Evolutionary conservation across 1,140 invertebrate species (phyloP), one percentile per base, ranked within the genome.

Genomic region (Caenorhabditis briggsae): DNA sequence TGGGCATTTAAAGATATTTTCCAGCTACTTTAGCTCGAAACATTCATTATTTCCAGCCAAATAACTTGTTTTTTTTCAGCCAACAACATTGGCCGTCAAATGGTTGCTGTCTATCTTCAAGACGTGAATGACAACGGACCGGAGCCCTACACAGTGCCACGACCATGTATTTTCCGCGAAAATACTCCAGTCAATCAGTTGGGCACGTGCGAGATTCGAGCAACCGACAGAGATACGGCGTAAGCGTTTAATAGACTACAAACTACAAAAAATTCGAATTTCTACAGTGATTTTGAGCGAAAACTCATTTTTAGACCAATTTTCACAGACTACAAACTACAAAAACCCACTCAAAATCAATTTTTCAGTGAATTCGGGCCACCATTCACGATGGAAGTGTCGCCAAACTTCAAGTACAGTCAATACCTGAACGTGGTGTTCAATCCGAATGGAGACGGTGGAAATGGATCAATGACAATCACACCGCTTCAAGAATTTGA

Each of bases 51-150:
- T n/a, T n/a, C n/a, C n/a, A 33, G 5, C 20, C 16, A 2, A 56
- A 58, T 14, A 8, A 14, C 25, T 2, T 16, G 0, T 2, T 61
- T 61, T 18, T 23, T 74, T 89, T 78, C 56, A 90, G 90, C 88
- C 53, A 92, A 92, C 41, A 92, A 92, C 82, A 88, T 90, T 64
- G 91, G 91, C 33, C 85, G 88, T 41, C 91, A 91, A 61, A 88
- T 86, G 65, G 91, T 92, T 8, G 91, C 91, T 48, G 90, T 92
- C 70, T 92, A 92, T 61, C 85, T 92, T 20, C 87, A 90, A 33
- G 91, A 92, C 64, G 92, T 91, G 18, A 92, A 92, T 50, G 91
- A 92, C 90, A 92, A 92, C 82, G 91, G 92, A 14, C 91, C 91
- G 12, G 87, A 86, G 12, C 89, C 88, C 7, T 89, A 90, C 48